These are phyloP conservation scores for Sylvia atricapilla DNA, from an alignment of 2,113 vertebrate genomes.

Conservation along the genomic window DNA sequence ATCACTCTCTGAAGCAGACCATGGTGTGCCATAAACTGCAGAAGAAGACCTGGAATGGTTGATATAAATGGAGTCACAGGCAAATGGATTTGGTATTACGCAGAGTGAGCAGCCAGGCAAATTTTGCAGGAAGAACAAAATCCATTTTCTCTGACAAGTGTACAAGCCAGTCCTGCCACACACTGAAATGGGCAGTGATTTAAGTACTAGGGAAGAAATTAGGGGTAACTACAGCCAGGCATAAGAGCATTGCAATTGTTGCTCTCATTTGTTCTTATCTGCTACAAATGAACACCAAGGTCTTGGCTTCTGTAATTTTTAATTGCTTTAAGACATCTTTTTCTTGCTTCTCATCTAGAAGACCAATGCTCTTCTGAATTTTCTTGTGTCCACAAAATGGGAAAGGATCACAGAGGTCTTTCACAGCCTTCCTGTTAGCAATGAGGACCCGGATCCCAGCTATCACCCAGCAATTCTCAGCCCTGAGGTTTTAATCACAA, in stretches of 20 bases:
- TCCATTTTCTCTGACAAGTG: not conserved
- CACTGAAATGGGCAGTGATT: not conserved
- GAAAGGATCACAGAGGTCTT: not conserved
- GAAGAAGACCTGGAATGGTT: conserved; percentile 47
- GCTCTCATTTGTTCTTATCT: not conserved
- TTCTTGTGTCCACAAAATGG: not conserved
- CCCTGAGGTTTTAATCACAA: not conserved
- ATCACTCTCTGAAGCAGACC: conserved; percentile 48
- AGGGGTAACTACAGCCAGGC: not conserved
- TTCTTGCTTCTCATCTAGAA: not conserved
- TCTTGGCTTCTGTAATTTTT: not conserved
- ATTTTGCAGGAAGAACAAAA: conserved; percentile 18
- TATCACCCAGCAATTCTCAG: not conserved
- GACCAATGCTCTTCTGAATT: not conserved
- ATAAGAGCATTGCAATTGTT: not conserved
- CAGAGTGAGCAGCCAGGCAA: conserved; percentile 22
- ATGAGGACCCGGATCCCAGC: not conserved
- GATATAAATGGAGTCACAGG: conserved; percentile 43
- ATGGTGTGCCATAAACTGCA: conserved; percentile 54
- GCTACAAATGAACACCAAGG: not conserved
- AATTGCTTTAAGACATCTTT: not conserved
- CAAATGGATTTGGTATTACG: conserved; percentile 28
- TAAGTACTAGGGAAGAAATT: not conserved
- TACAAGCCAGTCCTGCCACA: not conserved
- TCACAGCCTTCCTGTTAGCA: not conserved